Evolutionary conservation across 2,113 vertebrate species (phyloP), one percentile per base, ranked within the genome.

Genomic region (Orientallactaga bullata): DNA sequence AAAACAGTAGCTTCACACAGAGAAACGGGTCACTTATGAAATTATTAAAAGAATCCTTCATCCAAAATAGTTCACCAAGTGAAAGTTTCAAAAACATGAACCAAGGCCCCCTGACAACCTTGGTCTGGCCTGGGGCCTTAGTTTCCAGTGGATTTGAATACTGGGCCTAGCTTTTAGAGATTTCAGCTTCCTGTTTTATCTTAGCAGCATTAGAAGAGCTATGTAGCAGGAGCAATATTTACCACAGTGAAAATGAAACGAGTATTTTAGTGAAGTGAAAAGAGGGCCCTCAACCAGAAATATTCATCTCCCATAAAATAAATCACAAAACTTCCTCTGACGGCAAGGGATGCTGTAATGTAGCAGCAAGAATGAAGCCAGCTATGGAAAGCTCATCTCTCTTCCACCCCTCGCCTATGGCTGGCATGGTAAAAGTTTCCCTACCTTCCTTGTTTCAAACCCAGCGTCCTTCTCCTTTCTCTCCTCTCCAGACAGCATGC

Each of bases 41-140:
- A 96, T 94, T 95, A 96, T 85, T 91, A 92, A 95, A 93, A 90
- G 82, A 89, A 94, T 89, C 78, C 69, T 95, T 95, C 81, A 93
- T 85, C 51, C 61, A 86, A 94, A 97, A 88, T 86, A 83, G 68
- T 93, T 91, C 58, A 63, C 82, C 60, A 88, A 91, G 72, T 60
- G 55, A 85, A 94, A 39, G 69, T 91, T 88, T 88, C 47, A 47
- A 55, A 80, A 95, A 73, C 72, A 92, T 78, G 73, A 73, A 81
- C 42, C 5, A 66, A 88, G 58, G 16, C 16, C 39, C 61, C 66
- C 23, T 16, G 74, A 89, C 87, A 68, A 37, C 11, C 37, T 77
- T 24, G 30, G 72, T 39, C 39, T 84, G 66, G 58, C 30, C 81
- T 39, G 11, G 0, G 1, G n/a, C 20, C 73, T 74, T 66, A 51